A percentile compares a stretch with the other conserved stretches of the same genome.
Conservation (phyloP, 2,888 invertebrate species). For the Hofmannophila pseudospretella region DNA sequence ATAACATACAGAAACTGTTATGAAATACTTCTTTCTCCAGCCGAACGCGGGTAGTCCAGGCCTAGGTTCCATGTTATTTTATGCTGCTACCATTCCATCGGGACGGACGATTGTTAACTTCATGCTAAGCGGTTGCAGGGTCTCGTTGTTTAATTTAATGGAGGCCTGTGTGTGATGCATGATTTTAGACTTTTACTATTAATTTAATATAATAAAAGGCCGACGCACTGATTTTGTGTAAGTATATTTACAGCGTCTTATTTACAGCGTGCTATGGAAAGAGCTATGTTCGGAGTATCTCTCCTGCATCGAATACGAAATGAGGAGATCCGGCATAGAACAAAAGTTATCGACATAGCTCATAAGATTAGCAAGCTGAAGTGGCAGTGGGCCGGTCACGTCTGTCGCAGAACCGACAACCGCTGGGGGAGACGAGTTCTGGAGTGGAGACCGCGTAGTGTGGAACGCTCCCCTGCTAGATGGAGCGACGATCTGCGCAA, state of each 20-base stretch:
- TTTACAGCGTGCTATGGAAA: neutral
- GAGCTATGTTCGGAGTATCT: slow-evolving; percentile 2
- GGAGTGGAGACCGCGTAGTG: too few species aligned
- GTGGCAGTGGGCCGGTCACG: slow-evolving; percentile 9
- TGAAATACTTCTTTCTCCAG: too few species aligned
- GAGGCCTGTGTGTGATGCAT: neutral
- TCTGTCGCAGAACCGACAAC: slow-evolving; percentile 7
- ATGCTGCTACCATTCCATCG: too few species aligned
- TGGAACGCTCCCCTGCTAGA: too few species aligned
- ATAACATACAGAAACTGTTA: too few species aligned
- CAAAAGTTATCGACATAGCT: slow-evolving; percentile 11
- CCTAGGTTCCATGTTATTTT: too few species aligned
- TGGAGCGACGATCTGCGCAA: too few species aligned
- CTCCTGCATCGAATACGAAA: slow-evolving; percentile 4
- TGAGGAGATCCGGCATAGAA: slow-evolving; percentile 6
- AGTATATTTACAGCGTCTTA: neutral
- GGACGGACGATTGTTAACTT: too few species aligned
- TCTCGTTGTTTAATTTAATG: neutral
- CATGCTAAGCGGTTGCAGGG: too few species aligned
- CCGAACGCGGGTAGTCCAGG: too few species aligned
- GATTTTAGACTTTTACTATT: neutral
- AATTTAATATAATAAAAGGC: too few species aligned
- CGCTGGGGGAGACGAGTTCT: slow-evolving; percentile 2
- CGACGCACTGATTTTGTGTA: too few species aligned
- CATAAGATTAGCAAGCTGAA: slow-evolving; percentile 12